phyloP scores from a whole-genome alignment of 2,888 invertebrate species.

The Amblyjoppa proteus region DNA sequence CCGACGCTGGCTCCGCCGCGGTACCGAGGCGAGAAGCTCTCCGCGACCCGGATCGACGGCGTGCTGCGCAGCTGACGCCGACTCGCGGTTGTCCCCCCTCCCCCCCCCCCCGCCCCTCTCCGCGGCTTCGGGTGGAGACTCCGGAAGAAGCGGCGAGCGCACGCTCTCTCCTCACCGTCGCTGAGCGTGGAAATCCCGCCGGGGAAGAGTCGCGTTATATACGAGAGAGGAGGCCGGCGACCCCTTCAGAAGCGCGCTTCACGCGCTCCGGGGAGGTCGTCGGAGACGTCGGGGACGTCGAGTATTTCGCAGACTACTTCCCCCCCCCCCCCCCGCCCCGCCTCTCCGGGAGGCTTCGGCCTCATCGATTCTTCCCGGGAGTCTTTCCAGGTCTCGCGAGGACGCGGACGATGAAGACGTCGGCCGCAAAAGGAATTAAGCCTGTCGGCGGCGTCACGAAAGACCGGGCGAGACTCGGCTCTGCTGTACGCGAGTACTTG shows the following conservation, averaged over 20 bases:
- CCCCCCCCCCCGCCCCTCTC: background rate
- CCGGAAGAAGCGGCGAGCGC: constrained; percentile 20
- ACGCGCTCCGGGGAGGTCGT: constrained; percentile 23
- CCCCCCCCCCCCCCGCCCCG: background rate
- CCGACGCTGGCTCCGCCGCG: constrained; percentile 75
- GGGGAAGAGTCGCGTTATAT: constrained; percentile 12
- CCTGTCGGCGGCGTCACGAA: constrained; percentile 26
- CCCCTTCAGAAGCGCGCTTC: constrained; percentile 45
- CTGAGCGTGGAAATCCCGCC: background rate
- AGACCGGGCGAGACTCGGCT: background rate
- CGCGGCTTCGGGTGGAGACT: constrained; percentile 4
- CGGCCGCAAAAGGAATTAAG: constrained; percentile 38
- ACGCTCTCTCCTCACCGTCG: constrained; percentile 1
- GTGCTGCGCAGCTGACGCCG: constrained; percentile 76
- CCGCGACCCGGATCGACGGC: constrained; percentile 75
- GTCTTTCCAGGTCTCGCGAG: background rate
- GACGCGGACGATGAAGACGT: constrained; percentile 42
- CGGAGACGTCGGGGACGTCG: background rate
- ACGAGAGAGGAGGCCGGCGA: constrained; percentile 55
- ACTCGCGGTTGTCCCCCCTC: background rate
- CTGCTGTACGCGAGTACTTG: no score
- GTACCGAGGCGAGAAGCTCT: constrained; percentile 69
- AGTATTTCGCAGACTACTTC: background rate
- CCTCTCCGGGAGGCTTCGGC: background rate
- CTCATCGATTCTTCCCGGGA: constrained; percentile 39